phyloP scores from a whole-genome alignment of 2,113 vertebrate genomes.

The Sporophila hypoxantha region DNA sequence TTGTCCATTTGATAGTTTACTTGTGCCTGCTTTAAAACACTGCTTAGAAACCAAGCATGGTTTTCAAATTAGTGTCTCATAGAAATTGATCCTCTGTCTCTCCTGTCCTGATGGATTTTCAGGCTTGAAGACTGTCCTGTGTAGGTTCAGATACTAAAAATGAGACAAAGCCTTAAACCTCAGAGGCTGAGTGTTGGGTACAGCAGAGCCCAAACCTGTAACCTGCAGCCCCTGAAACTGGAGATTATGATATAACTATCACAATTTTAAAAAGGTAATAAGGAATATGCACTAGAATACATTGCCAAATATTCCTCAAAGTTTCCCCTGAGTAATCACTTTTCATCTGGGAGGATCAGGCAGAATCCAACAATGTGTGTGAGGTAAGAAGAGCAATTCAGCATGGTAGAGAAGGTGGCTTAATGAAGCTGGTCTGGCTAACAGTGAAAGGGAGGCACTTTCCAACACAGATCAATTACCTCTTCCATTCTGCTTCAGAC shows the following conservation, averaged over 20 bases:
- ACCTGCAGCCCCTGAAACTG: background rate
- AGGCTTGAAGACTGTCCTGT: background rate
- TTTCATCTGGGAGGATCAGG: background rate
- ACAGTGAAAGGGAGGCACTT: background rate
- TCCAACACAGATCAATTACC: background rate
- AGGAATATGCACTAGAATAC: background rate
- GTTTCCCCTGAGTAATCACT: background rate
- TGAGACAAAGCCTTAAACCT: background rate
- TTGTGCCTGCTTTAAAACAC: background rate
- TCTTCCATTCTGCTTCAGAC: background rate
- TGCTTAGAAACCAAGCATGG: background rate
- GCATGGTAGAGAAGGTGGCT: background rate
- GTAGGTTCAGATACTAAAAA: background rate
- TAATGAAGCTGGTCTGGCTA: background rate
- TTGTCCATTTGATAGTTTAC: background rate
- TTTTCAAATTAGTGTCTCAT: background rate
- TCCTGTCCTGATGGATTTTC: background rate
- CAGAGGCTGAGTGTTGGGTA: background rate
- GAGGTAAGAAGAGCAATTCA: background rate
- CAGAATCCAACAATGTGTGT: background rate
- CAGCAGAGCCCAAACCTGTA: fast-evolving
- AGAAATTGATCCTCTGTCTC: background rate
- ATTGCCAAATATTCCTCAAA: background rate
- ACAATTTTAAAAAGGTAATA: background rate
- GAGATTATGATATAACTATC: background rate